Base-by-base conservation (phyloP, 2,113 vertebrate genomes). In the Triplophysa dalaica region DNA sequence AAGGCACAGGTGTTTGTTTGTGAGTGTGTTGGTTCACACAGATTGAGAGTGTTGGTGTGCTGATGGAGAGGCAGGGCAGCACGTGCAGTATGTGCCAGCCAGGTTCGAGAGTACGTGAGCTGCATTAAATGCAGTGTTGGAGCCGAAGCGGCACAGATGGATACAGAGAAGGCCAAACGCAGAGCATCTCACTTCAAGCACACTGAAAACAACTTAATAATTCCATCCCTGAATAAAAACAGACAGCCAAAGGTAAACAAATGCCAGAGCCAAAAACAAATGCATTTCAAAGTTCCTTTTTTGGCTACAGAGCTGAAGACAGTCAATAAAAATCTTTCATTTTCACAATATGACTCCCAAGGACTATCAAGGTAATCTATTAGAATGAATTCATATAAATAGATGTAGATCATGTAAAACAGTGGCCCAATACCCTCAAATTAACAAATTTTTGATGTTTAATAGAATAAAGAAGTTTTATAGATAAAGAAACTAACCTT, bases 191-290 rank as follows among this genome's bases (percentile, higher is more conserved):
- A 86, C 70, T 83, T 86, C 41, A 86, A 79, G 78, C 82, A 86
- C 33, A 61, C 58, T 11, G 85, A 82, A 79, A 83, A 83, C 76
- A 84, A 58, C 85, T 86, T 86, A 72, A 84, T 84, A 80, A 86
- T 63, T 1, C 82, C 85, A 22, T 86, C 82, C 82, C 85, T 86
- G 56, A 33, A 72, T 66, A 70, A 83, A 83, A 85, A 83, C 81
- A 81, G 79, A 75, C 79, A 85, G 45, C 80, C 77, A 83, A 78
- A 72, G 70, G 72, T 76, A 86, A 86, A 82, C 62, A 82, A 56
- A 16, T 10, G 22, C 16, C 19, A 4, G 45, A 33, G 80, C 78
- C 79, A 68, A 85, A 85, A 78, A 21, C n/a, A 81, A 14, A 85
- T 26, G 29, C 60, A 58, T 58, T 29, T 72, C 54, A 75, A 82